These are phyloP conservation scores for Formicarius rufipectus DNA, from an alignment of 2,113 vertebrate genomes.

Conservation along the genomic window DNA sequence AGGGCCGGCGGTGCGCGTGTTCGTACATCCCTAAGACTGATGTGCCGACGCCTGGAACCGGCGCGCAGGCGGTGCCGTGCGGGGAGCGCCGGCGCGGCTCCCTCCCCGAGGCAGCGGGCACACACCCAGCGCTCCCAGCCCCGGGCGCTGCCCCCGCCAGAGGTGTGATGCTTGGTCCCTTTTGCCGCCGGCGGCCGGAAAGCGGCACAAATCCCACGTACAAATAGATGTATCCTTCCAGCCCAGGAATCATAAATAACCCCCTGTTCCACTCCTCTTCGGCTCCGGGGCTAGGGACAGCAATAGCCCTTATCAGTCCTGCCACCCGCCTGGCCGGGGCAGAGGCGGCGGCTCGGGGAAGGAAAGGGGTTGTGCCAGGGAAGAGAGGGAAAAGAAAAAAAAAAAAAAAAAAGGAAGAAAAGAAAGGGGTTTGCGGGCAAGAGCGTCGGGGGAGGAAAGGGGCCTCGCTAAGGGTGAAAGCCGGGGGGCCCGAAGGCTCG, in stretches of 20 bases:
- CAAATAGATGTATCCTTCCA: fast-evolving
- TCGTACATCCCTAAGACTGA: fast-evolving
- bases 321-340: neutral
- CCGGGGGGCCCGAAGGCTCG: no score
- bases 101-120: no score
- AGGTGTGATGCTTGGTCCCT: no score
- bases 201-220: no score
- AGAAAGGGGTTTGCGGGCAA: neutral
- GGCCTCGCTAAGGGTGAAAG: neutral
- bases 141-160: no score
- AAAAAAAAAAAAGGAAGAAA: neutral
- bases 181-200: no score
- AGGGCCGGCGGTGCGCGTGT: no score
- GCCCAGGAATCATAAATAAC: neutral
- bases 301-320: constrained; percentile 1
- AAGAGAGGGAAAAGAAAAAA: neutral
- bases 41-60: fast-evolving
- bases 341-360: constrained; percentile 8
- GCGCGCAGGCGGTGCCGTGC: fast-evolving
- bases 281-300: neutral
- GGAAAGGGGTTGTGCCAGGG: constrained; percentile 9
- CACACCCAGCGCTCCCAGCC: no score
- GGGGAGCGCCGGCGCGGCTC: fast-evolving
- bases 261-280: fast-evolving
- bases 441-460: neutral